Conservation (phyloP, 2,888 invertebrate genomes). For the Tetranychus piercei region DNA sequence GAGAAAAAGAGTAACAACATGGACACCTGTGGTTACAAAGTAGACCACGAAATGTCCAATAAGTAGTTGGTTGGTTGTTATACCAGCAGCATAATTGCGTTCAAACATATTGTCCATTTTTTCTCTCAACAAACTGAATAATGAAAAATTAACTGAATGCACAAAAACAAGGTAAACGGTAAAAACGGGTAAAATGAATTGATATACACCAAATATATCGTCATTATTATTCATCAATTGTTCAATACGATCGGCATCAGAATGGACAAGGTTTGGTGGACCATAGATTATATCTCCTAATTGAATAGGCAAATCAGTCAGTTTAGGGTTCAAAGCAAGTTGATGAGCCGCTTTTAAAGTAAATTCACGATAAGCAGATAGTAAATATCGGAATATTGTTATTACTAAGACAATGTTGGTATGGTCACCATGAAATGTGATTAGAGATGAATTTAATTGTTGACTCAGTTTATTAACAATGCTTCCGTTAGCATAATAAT, state of each 20-base stretch:
- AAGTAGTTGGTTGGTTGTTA: constrained; percentile 7
- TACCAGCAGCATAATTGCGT: constrained; percentile 6
- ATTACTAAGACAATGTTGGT: background rate
- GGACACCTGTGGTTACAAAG: background rate
- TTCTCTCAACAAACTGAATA: constrained; percentile 5
- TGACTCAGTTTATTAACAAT: background rate
- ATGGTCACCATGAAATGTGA: constrained; percentile 3
- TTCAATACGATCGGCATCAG: background rate
- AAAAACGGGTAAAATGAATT: constrained; percentile 3
- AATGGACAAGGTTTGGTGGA: too few species aligned
- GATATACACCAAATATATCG: constrained; percentile 7
- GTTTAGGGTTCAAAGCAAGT: background rate
- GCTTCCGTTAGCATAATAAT: background rate
- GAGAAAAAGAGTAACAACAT: background rate
- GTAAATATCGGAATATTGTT: background rate
- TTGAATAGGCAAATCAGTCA: background rate
- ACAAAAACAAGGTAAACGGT: background rate
- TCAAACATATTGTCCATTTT: constrained; percentile 10
- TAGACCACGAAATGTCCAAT: constrained; percentile 7
- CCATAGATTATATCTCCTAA: constrained; percentile 9
- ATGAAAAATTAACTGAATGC: background rate
- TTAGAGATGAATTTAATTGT: background rate
- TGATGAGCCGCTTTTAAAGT: background rate
- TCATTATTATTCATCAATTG: background rate
- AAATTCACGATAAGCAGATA: background rate